These are phyloP conservation scores for Drosophila planitibia DNA, from an alignment of 2,888 invertebrate species.

Conservation along the genomic window DNA sequence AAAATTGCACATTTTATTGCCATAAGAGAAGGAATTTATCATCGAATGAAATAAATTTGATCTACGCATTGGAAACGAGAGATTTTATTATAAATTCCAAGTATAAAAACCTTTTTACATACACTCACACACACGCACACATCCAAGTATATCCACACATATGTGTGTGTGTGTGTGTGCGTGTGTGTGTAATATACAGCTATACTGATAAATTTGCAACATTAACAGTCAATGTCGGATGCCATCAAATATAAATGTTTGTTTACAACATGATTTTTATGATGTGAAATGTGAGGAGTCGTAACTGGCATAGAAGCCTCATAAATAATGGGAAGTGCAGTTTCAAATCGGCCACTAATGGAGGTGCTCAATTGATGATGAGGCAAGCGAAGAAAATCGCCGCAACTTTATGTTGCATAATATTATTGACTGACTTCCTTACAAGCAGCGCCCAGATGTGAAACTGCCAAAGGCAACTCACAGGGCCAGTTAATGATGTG, in stretches of 20 bases:
- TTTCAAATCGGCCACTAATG: constrained; percentile 50
- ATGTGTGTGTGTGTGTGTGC: background rate
- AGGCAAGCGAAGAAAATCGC: constrained; percentile 38
- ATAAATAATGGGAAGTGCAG: constrained; percentile 51
- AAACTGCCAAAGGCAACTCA: constrained; percentile 5
- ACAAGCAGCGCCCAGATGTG: constrained; percentile 9
- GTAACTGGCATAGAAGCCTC: constrained; percentile 16
- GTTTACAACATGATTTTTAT: constrained; percentile 42
- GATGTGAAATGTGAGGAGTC: constrained; percentile 24
- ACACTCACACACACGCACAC: background rate
- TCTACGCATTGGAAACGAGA: constrained; percentile 2
- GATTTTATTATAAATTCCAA: constrained; percentile 1
- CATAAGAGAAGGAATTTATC: background rate
- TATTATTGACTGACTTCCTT: constrained; percentile 46
- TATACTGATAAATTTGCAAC: constrained; percentile 3
- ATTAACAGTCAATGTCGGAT: constrained; percentile 11
- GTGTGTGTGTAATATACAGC: background rate
- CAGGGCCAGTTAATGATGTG: constrained; percentile 9
- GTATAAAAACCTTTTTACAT: background rate
- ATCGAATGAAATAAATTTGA: background rate
- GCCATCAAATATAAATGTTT: constrained; percentile 34
- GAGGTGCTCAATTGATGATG: constrained; percentile 44
- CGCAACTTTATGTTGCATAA: constrained; percentile 56
- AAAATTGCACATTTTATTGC: constrained; percentile 1
- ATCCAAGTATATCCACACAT: background rate